These are phyloP conservation scores for Myotis brandtii DNA, from an alignment of 2,113 vertebrate species.

Conservation along the genomic window DNA sequence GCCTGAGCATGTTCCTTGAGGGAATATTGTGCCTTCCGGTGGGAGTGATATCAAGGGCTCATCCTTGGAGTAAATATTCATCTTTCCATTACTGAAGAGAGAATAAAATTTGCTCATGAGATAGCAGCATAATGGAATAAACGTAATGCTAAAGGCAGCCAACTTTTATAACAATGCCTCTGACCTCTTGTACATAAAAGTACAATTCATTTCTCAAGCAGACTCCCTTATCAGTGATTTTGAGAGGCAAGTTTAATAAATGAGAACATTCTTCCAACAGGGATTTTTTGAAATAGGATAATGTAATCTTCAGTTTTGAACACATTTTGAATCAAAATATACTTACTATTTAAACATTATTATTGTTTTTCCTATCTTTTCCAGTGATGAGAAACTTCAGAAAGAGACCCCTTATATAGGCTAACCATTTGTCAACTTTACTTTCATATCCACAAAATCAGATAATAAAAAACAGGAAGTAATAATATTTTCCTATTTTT, in stretches of 20 bases:
- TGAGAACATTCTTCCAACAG: neutral
- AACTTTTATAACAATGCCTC: neutral
- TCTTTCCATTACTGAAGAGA: neutral
- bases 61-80: neutral
- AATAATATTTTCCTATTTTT: neutral
- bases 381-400: neutral
- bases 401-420: neutral
- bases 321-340: slow-evolving; percentile 39
- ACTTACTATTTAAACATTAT: slow-evolving; percentile 25
- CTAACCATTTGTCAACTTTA: neutral
- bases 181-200: neutral
- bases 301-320: slow-evolving; percentile 36
- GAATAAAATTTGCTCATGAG: neutral
- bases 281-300: slow-evolving; percentile 45
- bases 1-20: neutral
- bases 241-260: slow-evolving; percentile 41
- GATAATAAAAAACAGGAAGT: slow-evolving; percentile 5
- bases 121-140: neutral
- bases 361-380: neutral
- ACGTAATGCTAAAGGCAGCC: neutral
- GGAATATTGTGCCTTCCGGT: neutral
- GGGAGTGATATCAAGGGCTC: neutral
- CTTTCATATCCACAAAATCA: neutral
- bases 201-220: neutral
- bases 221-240: neutral